Percentiles rank a stretch among this genome's conserved stretches.
Evolutionary conservation across 53 echinoderm and acorn worm species (phyloP).

Genomic region (Henricia sp.): DNA sequence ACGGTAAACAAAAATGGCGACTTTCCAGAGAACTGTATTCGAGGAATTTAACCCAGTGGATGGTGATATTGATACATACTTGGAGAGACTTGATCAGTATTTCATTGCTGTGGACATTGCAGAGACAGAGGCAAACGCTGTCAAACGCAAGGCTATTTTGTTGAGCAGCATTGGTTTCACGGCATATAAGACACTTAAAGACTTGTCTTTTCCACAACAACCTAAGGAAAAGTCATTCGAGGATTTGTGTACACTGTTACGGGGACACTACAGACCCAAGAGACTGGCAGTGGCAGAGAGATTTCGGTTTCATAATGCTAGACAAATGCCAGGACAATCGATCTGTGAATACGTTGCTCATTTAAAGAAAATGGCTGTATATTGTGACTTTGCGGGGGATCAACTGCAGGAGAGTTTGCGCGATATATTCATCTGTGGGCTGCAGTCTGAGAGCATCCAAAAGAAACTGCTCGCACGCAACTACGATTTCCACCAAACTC

Average conservation of each 20-base stretch:
- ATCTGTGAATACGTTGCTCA: conserved; percentile 27
- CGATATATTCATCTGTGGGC: conserved; percentile 38
- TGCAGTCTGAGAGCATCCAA: conserved; percentile 28
- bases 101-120: conserved; percentile 13
- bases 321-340: not conserved
- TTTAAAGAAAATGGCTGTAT: conserved; percentile 15
- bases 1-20: not conserved
- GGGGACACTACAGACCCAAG: conserved; percentile 4
- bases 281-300: conserved; percentile 17
- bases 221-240: conserved; percentile 3
- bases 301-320: conserved; percentile 37
- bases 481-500: conserved; percentile 25
- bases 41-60: conserved; percentile 27
- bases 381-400: conserved; percentile 20
- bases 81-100: conserved; percentile 19
- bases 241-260: not conserved
- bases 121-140: not conserved
- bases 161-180: conserved; percentile 7
- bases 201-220: conserved; percentile 2
- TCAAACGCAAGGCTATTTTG: conserved; percentile 3
- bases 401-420: conserved; percentile 38
- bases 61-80: conserved; percentile 22
- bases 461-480: conserved; percentile 23
- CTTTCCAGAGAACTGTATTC: conserved; percentile 33
- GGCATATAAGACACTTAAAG: conserved; percentile 7